Base-by-base conservation (phyloP, 2,113 vertebrate genomes). In the Cyanoliseus patagonus region DNA sequence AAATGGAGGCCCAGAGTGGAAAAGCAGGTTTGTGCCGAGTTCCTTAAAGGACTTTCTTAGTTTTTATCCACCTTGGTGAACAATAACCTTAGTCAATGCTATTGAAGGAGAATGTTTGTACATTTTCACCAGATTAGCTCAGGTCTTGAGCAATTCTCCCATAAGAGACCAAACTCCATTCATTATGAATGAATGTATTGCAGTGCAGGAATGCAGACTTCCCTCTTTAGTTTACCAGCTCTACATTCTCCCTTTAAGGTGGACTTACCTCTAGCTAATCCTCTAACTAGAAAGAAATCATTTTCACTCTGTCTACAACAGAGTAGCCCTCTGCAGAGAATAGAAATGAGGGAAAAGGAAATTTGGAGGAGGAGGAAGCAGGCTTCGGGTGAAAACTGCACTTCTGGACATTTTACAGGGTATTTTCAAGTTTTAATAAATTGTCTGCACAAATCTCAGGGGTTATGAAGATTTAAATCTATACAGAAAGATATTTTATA, bases 11-110 rank as follows among this genome's bases (percentile, higher is more conserved):
- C 47, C 92, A 90, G 86, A 96, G 88, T 79, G 84, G 25, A 96
- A 98, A 97, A 93, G 61, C 96, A 98, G 98, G 98, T 98, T 92
- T 88, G 97, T 97, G 77, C 91, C 3, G 27, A 73, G 87, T 91
- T 91, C 75, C 85, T 96, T 97, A 91, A 96, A 95, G 83, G 49
- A 47, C 77, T 96, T 72, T 62, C 73, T 78, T 84, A 55, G 77
- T 67, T 85, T 95, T 96, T 91, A 79, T 96, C 80, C 85, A 86
- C 83, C 67, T 74, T 92, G 88, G 87, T 95, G 93, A 97, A 95
- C 88, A 96, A 91, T 79, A 93, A 88, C 83, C 77, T 73, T 44
- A 41, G 68, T 95, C 83, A 42, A 41, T 96, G 75, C 78, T 86
- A 41, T 97, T 90, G 90, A 95, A 22, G 53, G 89, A 74, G 88